phyloP scores from a whole-genome alignment of 2,888 invertebrate species.

The Limnephilus auricula region DNA sequence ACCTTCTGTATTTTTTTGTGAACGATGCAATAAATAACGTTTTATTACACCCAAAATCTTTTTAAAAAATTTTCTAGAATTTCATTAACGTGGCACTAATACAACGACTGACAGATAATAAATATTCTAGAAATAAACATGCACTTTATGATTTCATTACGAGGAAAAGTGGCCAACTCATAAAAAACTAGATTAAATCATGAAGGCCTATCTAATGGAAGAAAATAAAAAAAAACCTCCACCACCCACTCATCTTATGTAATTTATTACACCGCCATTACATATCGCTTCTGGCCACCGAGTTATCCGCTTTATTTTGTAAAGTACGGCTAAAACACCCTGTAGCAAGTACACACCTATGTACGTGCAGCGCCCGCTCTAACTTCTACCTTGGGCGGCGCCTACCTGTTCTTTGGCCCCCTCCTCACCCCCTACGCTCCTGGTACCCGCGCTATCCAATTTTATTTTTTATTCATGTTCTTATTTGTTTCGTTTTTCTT shows the following conservation, averaged over 20 bases:
- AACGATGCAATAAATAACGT: no score
- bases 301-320: conserved; percentile 14
- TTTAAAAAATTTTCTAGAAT: background rate
- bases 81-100: background rate
- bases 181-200: conserved; percentile 18
- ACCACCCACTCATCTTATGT: conserved; percentile 32
- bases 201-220: background rate
- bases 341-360: conserved; percentile 19
- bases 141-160: background rate
- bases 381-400: conserved; percentile 27
- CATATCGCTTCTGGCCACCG: conserved; percentile 27
- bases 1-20: no score
- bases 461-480: conserved; percentile 66
- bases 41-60: background rate
- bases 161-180: background rate
- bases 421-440: background rate
- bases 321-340: conserved; percentile 26
- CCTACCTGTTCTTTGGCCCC: conserved; percentile 43
- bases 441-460: conserved; percentile 56
- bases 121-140: background rate
- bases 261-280: conserved; percentile 37
- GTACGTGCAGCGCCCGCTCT: conserved; percentile 12
- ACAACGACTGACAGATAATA: background rate
- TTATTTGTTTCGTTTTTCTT: conserved; percentile 62
- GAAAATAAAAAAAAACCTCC: background rate